phyloP scores from a whole-genome alignment of 2,797 vertebrate genomes.

The Paedocypris micromegethes region DNA sequence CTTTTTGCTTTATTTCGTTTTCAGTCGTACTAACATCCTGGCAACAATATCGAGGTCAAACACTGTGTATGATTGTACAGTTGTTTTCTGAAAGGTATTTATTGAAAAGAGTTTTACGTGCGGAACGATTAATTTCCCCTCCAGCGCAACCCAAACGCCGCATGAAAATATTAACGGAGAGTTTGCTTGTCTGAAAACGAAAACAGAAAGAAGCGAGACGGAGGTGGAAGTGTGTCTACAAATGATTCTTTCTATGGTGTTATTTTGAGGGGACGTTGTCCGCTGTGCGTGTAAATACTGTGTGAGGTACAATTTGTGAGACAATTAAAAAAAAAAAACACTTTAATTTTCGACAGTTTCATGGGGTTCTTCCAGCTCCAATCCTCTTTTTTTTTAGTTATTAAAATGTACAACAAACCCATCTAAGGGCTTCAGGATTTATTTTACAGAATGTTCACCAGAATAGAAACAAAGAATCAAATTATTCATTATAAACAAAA shows the following conservation, averaged over 20 bases:
- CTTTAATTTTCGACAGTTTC: slow-evolving; percentile 37
- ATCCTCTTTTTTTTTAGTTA: slow-evolving; percentile 57
- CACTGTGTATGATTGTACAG: slow-evolving; percentile 77
- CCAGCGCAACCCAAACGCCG: slow-evolving; percentile 48
- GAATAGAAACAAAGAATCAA: slow-evolving; percentile 59
- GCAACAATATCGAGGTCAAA: slow-evolving; percentile 72
- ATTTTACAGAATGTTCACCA: slow-evolving; percentile 77
- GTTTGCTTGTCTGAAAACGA: slow-evolving; percentile 38
- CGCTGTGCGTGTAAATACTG: slow-evolving; percentile 72
- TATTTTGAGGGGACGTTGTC: slow-evolving; percentile 66
- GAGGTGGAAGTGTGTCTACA: slow-evolving; percentile 50
- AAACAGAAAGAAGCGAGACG: slow-evolving; percentile 32
- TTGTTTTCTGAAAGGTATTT: slow-evolving; percentile 71
- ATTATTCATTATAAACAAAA: slow-evolving; percentile 62
- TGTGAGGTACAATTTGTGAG: slow-evolving; percentile 65
- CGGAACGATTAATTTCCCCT: slow-evolving; percentile 44
- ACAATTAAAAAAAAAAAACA: slow-evolving; percentile 48
- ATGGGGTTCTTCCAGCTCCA: slow-evolving; percentile 51
- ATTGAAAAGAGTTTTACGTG: slow-evolving; percentile 69
- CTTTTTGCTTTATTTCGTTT: slow-evolving; percentile 63
- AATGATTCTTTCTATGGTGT: slow-evolving; percentile 59
- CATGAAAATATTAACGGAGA: slow-evolving; percentile 49
- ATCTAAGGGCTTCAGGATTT: slow-evolving; percentile 83
- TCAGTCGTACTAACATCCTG: slow-evolving; percentile 72
- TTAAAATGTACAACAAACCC: slow-evolving; percentile 69